A percentile compares a stretch with the other conserved stretches of the same genome.
Evolutionary conservation across 1,140 invertebrate species (phyloP).

Genomic region (Psilanteris sp.): DNA sequence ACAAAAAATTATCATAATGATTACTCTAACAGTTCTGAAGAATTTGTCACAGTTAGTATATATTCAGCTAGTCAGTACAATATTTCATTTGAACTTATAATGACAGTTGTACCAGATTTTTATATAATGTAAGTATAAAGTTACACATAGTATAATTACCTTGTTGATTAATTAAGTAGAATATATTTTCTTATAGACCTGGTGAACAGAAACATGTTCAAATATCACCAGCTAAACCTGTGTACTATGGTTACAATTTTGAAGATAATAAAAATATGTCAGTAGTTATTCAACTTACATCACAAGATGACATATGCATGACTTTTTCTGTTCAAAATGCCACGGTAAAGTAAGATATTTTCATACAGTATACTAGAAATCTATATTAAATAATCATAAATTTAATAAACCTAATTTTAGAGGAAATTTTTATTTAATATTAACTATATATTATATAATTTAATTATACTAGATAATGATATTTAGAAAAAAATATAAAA

Average conservation of each 20-base stretch:
- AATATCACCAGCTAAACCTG: conserved; percentile 79
- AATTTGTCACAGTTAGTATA: conserved; percentile 79
- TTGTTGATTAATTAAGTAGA: no score
- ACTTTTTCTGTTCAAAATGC: conserved; percentile 84
- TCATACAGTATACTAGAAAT: no score
- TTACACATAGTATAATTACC: no score
- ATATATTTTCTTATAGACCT: conserved; percentile 49
- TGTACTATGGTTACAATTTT: conserved; percentile 82
- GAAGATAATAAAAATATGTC: conserved; percentile 75
- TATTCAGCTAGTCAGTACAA: conserved; percentile 76
- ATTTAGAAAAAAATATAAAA: no score
- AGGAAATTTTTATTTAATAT: no score
- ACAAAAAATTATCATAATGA: conserved; percentile 69
- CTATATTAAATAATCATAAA: no score
- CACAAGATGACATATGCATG: conserved; percentile 81
- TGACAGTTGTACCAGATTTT: conserved; percentile 75
- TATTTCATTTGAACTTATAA: conserved; percentile 74
- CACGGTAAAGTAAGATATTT: conserved; percentile 72
- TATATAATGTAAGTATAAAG: conserved; percentile 75
- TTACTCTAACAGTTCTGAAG: conserved; percentile 60
- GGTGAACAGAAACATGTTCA: conserved; percentile 53
- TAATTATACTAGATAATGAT: no score
- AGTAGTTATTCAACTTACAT: conserved; percentile 81
- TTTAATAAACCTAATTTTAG: no score
- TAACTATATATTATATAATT: no score